These are phyloP conservation scores for Picathartes gymnocephalus DNA, from an alignment of 2,113 vertebrate genomes.

Conservation along the genomic window DNA sequence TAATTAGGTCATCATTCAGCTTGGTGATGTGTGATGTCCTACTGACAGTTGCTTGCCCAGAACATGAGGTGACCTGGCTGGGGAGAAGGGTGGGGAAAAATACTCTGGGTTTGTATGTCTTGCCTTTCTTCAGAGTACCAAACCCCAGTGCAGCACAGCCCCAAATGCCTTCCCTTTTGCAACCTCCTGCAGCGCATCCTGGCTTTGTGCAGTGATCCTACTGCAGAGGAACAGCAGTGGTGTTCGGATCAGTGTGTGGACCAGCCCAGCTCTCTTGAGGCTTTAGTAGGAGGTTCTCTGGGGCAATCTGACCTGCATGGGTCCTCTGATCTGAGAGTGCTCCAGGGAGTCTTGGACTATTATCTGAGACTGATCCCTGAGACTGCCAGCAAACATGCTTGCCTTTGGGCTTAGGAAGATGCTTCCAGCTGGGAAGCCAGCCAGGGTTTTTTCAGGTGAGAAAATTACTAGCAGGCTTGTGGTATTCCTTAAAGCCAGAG, in stretches of 20 bases:
- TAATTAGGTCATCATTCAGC: neutral
- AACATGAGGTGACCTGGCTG: neutral
- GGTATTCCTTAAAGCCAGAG: neutral
- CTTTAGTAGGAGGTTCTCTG: neutral
- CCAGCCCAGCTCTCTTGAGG: neutral
- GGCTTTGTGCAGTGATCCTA: neutral
- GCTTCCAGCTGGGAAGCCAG: neutral
- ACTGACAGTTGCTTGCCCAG: neutral
- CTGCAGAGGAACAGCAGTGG: accelerated
- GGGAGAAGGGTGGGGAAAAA: neutral
- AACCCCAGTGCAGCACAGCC: neutral
- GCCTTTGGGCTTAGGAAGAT: neutral
- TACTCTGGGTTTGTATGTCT: neutral
- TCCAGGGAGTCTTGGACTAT: neutral
- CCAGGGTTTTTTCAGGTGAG: slow-evolving; percentile 21
- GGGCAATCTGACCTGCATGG: neutral
- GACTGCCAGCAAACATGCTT: neutral
- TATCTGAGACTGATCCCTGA: neutral
- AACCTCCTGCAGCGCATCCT: neutral
- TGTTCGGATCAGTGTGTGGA: neutral
- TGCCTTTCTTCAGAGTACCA: neutral
- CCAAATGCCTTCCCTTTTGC: accelerated
- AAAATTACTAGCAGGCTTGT: neutral
- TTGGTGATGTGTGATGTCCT: neutral
- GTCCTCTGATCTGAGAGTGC: neutral